Conservation (phyloP, 2,888 invertebrate genomes). For the Aphidius colemani region DNA sequence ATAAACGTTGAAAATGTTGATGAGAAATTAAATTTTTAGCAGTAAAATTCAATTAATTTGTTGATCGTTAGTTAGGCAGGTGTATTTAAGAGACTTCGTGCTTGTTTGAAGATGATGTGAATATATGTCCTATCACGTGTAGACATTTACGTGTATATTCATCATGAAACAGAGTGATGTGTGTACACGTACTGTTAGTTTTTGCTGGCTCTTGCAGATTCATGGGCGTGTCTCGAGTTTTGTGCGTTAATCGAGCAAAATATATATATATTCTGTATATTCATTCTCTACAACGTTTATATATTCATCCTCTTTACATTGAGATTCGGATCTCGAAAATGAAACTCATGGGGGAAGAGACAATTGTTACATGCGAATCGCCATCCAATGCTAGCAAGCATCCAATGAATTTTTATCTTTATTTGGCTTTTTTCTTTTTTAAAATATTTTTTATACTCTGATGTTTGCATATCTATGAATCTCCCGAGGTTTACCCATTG, state of each 20-base stretch:
- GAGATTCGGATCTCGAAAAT: constrained; percentile 38
- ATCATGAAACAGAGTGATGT: constrained; percentile 19
- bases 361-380: constrained; percentile 35
- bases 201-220: constrained; percentile 25
- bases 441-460: constrained; percentile 9
- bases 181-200: constrained; percentile 17
- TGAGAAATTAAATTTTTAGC: constrained; percentile 29
- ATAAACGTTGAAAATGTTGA: constrained; percentile 26
- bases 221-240: constrained; percentile 34
- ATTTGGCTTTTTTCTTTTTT: constrained; percentile 18
- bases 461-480: constrained; percentile 9
- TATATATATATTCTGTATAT: constrained; percentile 4
- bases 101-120: constrained; percentile 28
- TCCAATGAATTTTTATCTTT: constrained; percentile 13
- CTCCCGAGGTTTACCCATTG: constrained; percentile 3
- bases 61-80: constrained; percentile 25
- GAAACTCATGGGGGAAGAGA: constrained; percentile 29
- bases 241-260: constrained; percentile 31
- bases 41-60: constrained; percentile 29
- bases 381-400: constrained; percentile 13
- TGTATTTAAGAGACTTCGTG: constrained; percentile 24
- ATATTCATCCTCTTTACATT: constrained; percentile 3
- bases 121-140: background rate
- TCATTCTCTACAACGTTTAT: constrained; percentile 11
- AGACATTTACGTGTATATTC: constrained; percentile 3